Percentiles rank a stretch among this genome's conserved stretches.
phyloP scores from a whole-genome alignment of 2,797 vertebrate genomes.

The Hylomyscus alleni region DNA sequence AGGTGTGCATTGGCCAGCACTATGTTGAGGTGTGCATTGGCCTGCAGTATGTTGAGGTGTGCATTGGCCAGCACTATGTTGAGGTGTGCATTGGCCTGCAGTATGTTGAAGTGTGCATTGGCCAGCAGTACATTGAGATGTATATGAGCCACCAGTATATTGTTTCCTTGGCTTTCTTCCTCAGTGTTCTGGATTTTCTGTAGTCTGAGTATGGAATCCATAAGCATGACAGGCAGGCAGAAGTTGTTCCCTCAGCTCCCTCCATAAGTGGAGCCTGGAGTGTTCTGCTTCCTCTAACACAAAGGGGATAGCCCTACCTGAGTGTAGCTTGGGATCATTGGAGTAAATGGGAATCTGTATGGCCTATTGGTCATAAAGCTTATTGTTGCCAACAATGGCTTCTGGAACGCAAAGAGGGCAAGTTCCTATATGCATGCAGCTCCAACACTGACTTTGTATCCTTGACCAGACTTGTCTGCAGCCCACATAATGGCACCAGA shows the following conservation, averaged over 20 bases:
- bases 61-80: too few relatives aligned
- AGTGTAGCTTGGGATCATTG: background rate
- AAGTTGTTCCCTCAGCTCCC: background rate
- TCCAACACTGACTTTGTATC: background rate
- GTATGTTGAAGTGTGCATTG: too few relatives aligned
- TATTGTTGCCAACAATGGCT: background rate
- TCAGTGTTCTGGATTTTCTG: background rate
- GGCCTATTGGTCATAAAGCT: too few relatives aligned
- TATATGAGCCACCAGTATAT: too few relatives aligned
- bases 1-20: too few relatives aligned
- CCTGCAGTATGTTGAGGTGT: too few relatives aligned
- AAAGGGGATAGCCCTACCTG: background rate
- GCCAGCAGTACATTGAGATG: background rate
- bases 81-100: too few relatives aligned
- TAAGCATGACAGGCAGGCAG: background rate
- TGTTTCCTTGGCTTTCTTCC: background rate
- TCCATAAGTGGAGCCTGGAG: background rate
- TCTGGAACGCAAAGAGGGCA: too few relatives aligned
- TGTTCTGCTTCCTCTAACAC: background rate
- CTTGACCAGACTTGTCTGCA: background rate
- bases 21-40: too few relatives aligned
- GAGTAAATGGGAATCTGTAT: background rate
- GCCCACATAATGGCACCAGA: too few relatives aligned
- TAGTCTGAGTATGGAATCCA: background rate
- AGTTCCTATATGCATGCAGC: background rate